Percentiles rank a stretch among this genome's conserved stretches.
Conservation (phyloP, 2,888 invertebrate species). For the Rosalia funebris region DNA sequence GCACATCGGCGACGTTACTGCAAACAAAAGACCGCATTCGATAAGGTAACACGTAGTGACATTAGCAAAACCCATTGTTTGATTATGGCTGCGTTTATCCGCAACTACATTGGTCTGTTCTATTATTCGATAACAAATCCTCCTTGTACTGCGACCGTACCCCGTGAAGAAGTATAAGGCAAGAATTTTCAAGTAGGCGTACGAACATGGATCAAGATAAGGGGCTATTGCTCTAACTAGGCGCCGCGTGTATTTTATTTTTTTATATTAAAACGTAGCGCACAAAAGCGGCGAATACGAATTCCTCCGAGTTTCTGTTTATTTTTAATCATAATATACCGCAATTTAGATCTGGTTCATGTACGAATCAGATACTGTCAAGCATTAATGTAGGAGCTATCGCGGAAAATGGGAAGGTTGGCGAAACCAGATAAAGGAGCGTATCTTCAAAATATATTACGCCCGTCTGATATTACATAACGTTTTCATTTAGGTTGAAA, state of each 20-base stretch:
- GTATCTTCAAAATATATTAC: too few relatives aligned
- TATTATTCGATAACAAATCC: slow-evolving; percentile 28
- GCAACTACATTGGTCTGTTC: slow-evolving; percentile 24
- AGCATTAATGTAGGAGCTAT: too few relatives aligned
- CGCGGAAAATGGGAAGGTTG: too few relatives aligned
- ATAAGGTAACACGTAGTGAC: slow-evolving; percentile 27
- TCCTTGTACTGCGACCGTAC: slow-evolving; percentile 2
- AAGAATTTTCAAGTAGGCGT: slow-evolving; percentile 43
- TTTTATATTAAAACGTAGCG: background rate
- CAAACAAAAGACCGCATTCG: slow-evolving; percentile 5
- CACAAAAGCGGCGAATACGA: background rate
- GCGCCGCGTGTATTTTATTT: slow-evolving; percentile 38
- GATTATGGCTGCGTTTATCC: slow-evolving; percentile 21
- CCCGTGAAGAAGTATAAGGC: slow-evolving; percentile 22
- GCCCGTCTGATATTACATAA: too few relatives aligned
- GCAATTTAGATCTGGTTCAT: too few relatives aligned
- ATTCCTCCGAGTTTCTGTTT: too few relatives aligned
- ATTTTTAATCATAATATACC: too few relatives aligned
- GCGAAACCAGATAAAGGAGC: too few relatives aligned
- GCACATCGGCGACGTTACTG: background rate
- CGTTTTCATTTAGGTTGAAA: too few relatives aligned
- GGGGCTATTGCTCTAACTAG: slow-evolving; percentile 44
- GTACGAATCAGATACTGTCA: too few relatives aligned
- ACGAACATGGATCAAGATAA: slow-evolving; percentile 49
- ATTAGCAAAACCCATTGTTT: slow-evolving; percentile 34